Evolutionary conservation across 2,888 invertebrate genomes (phyloP).

Genomic region (Chorisops tibialis): DNA sequence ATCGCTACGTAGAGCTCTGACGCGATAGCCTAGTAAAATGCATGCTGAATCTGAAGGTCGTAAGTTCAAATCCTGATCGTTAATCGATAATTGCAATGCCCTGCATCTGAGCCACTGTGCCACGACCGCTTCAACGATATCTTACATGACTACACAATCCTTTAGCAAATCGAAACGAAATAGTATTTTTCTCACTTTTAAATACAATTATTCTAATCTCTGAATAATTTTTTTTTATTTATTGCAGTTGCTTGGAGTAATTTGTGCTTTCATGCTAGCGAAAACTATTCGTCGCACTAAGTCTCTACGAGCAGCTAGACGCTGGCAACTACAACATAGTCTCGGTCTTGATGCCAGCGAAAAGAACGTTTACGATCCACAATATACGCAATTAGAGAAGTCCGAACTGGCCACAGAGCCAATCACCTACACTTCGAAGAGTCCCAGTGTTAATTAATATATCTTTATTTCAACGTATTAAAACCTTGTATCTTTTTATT

Average conservation of each 20-base stretch:
- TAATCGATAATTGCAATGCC: no score
- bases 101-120: no score
- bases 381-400: conserved; percentile 48
- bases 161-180: no score
- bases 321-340: conserved; percentile 60
- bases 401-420: conserved; percentile 41
- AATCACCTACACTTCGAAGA: conserved; percentile 46
- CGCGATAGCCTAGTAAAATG: no score
- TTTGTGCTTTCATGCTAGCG: conserved; percentile 86
- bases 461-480: not conserved
- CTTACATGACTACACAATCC: no score
- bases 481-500: not conserved
- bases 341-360: conserved; percentile 45
- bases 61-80: no score
- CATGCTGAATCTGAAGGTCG: no score
- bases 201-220: not conserved
- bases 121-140: no score
- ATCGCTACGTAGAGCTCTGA: no score
- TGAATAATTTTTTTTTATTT: conserved; percentile 20
- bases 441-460: conserved; percentile 47
- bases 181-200: not conserved
- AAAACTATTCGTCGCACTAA: conserved; percentile 78
- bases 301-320: conserved; percentile 66
- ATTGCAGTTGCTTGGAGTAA: conserved; percentile 74
- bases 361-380: conserved; percentile 41